phyloP scores from a whole-genome alignment of 2,888 invertebrate species.

The Apodemia duryi region DNA sequence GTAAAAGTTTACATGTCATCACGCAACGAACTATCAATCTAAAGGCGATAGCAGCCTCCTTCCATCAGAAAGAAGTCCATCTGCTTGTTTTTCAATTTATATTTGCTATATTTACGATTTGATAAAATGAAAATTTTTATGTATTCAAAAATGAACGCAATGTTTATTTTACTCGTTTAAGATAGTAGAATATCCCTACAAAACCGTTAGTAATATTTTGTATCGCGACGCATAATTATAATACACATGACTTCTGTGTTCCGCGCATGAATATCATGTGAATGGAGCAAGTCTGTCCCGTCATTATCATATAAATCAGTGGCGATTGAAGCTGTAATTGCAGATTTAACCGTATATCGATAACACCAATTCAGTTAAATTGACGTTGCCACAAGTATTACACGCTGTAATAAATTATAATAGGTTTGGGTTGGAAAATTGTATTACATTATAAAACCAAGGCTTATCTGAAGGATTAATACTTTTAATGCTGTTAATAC shows the following conservation, averaged over 20 bases:
- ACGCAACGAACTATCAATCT: no score
- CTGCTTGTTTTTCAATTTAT: no score
- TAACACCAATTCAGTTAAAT: constrained; percentile 46
- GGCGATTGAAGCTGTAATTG: constrained; percentile 56
- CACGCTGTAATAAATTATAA: background rate
- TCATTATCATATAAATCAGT: constrained; percentile 73
- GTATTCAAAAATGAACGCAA: no score
- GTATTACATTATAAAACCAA: background rate
- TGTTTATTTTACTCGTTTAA: constrained; percentile 22
- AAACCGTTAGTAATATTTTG: constrained; percentile 16
- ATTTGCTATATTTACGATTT: no score
- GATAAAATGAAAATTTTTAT: no score
- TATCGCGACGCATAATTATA: constrained; percentile 16
- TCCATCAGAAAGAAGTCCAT: no score
- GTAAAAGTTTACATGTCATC: no score
- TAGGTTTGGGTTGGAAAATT: background rate
- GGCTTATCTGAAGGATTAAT: background rate
- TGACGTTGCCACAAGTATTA: constrained; percentile 38
- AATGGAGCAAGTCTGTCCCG: constrained; percentile 34
- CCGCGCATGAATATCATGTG: constrained; percentile 45
- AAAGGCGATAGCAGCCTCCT: no score
- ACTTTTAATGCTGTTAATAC: no score
- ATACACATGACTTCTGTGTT: constrained; percentile 40
- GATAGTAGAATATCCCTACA: constrained; percentile 17
- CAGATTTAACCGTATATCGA: constrained; percentile 50